Conservation (phyloP, 2,797 vertebrate genomes). For the Acanthiza pusilla region DNA sequence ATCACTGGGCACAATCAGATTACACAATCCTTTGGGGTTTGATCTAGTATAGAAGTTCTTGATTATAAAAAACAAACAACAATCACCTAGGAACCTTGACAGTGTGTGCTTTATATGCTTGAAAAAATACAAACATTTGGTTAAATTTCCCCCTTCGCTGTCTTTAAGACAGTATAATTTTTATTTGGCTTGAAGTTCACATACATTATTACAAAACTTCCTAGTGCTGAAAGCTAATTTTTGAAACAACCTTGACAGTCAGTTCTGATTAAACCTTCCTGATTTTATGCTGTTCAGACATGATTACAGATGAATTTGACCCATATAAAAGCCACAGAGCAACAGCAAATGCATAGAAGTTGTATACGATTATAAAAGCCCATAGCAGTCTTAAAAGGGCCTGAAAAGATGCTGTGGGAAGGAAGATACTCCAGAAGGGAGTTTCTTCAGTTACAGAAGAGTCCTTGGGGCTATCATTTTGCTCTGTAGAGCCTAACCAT, state of each 20-base stretch:
- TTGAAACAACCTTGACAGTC: neutral
- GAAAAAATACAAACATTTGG: neutral
- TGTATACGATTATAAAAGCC: neutral
- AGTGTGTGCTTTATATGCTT: neutral
- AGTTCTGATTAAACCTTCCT: neutral
- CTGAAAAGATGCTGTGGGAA: neutral
- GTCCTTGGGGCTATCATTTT: neutral
- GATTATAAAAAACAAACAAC: neutral
- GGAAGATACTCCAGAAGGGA: neutral
- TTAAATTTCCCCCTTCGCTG: neutral
- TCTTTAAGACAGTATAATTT: rapidly evolving
- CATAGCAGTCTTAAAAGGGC: neutral
- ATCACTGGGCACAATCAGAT: neutral
- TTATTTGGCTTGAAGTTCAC: neutral
- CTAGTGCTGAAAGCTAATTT: neutral
- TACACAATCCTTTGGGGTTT: neutral
- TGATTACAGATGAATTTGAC: neutral
- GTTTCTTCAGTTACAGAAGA: neutral
- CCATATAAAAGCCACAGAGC: neutral
- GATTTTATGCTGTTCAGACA: neutral
- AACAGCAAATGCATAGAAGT: neutral
- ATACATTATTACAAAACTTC: neutral
- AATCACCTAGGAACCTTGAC: neutral
- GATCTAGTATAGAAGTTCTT: neutral
- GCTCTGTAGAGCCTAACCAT: neutral